These are phyloP conservation scores for Cerastoderma edule DNA, from an alignment of 2,888 invertebrate genomes.

Conservation along the genomic window DNA sequence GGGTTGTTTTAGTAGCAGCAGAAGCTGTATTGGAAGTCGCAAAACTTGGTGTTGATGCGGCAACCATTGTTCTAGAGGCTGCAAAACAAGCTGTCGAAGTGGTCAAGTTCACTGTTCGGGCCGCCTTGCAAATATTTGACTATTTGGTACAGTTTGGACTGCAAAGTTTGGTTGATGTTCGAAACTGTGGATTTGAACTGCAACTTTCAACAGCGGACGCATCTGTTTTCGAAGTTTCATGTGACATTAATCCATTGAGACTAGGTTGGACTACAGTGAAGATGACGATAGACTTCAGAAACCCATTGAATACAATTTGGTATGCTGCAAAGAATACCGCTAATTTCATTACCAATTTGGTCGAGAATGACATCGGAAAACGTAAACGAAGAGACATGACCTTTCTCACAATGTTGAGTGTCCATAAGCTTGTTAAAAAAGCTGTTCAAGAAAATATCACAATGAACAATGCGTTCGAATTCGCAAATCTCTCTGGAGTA, in stretches of 20 bases:
- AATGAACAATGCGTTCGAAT: not conserved
- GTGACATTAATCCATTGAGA: conserved; percentile 46
- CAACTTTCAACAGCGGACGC: conserved; percentile 25
- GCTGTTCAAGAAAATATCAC: not conserved
- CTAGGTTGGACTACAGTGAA: conserved; percentile 35
- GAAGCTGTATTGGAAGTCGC: conserved; percentile 42
- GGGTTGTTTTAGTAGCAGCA: conserved; percentile 48
- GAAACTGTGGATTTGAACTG: conserved; percentile 53
- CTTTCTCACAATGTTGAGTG: not conserved
- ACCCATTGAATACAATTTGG: conserved; percentile 45
- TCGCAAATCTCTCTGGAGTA: conserved; percentile 26
- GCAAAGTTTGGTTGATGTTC: conserved; percentile 41
- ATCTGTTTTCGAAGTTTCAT: conserved; percentile 44
- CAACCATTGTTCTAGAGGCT: conserved; percentile 41
- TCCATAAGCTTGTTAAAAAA: conserved; percentile 4
- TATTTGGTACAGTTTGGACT: conserved; percentile 42
- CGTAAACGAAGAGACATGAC: conserved; percentile 26
- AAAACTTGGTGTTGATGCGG: conserved; percentile 36
- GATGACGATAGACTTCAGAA: conserved; percentile 41
- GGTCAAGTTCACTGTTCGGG: conserved; percentile 41
- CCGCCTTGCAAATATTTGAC: conserved; percentile 38
- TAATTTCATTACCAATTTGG: conserved; percentile 19
- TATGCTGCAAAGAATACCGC: conserved; percentile 42
- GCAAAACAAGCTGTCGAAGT: conserved; percentile 47
- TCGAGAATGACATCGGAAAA: not conserved